phyloP scores from a whole-genome alignment of 2,113 vertebrate species.

The Tachysurus fulvidraco region DNA sequence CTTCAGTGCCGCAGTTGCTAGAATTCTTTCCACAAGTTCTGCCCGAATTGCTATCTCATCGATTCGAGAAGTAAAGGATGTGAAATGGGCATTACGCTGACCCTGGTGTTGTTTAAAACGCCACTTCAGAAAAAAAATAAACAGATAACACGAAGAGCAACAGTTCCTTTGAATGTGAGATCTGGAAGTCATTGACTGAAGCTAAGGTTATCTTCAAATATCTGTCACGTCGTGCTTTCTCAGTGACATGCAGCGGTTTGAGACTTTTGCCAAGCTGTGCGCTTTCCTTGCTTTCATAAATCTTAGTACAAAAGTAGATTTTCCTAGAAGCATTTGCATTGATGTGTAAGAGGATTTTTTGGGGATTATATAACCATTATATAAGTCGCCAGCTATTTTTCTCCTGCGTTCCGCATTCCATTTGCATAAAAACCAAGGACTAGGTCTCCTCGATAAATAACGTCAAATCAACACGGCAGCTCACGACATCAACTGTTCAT shows the following conservation, averaged over 20 bases:
- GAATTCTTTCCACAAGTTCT: not conserved
- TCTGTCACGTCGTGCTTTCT: not conserved
- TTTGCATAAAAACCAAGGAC: not conserved
- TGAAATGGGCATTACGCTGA: not conserved
- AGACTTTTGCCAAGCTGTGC: not conserved
- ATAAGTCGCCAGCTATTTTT: not conserved
- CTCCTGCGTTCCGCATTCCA: not conserved
- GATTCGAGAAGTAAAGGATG: not conserved
- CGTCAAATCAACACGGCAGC: not conserved
- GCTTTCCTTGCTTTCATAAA: not conserved
- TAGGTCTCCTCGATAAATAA: not conserved
- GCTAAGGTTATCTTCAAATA: not conserved
- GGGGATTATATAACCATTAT: not conserved
- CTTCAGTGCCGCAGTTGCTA: not conserved
- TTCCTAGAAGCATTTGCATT: not conserved
- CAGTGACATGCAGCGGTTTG: not conserved
- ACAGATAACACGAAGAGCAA: not conserved
- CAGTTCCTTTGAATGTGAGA: no score
- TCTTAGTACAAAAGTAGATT: not conserved
- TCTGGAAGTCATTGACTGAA: not conserved
- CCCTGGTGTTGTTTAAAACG: not conserved
- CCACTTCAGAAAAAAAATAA: not conserved
- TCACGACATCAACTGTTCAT: not conserved
- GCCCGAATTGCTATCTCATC: conserved; percentile 20
- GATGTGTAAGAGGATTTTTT: not conserved